Percentiles rank a stretch among this genome's conserved stretches.
Evolutionary conservation across 2,797 vertebrate genomes (phyloP).

Genomic region (Acanthurus lineatus): DNA sequence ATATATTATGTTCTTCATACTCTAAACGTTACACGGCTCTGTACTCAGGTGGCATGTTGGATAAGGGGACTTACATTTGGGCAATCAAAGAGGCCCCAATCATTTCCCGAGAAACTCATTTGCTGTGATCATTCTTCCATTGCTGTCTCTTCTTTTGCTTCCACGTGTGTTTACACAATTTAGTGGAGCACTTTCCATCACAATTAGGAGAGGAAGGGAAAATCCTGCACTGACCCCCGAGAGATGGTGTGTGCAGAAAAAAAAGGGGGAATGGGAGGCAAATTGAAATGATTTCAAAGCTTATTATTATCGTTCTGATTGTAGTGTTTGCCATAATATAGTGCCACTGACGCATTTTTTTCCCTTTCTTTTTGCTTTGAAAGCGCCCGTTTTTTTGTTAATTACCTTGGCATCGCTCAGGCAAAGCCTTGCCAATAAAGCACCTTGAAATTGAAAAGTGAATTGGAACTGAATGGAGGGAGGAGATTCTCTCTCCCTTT

Average conservation of each 20-base stretch:
- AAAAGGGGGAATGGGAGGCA: slow-evolving; percentile 42
- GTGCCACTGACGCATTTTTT: slow-evolving; percentile 44
- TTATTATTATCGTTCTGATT: slow-evolving; percentile 71
- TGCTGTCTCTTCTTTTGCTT: slow-evolving; percentile 61
- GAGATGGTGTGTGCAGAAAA: slow-evolving; percentile 39
- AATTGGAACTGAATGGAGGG: slow-evolving; percentile 83
- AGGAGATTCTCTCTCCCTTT: slow-evolving; percentile 76
- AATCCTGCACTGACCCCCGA: slow-evolving; percentile 51
- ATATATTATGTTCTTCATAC: slow-evolving; percentile 44
- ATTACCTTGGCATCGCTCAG: slow-evolving; percentile 81
- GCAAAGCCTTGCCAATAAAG: slow-evolving; percentile 82
- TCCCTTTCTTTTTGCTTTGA: slow-evolving; percentile 68
- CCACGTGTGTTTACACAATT: slow-evolving; percentile 64
- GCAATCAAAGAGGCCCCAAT: slow-evolving; percentile 55
- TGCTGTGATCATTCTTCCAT: slow-evolving; percentile 69
- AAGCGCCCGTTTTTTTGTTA: slow-evolving; percentile 76
- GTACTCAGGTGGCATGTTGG: slow-evolving; percentile 53
- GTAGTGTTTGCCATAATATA: slow-evolving; percentile 61
- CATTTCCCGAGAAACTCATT: slow-evolving; percentile 65
- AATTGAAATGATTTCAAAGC: slow-evolving; percentile 68
- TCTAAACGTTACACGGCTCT: slow-evolving; percentile 18
- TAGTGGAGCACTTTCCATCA: slow-evolving; percentile 54
- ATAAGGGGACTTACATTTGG: slow-evolving; percentile 49
- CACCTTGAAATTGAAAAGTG: slow-evolving; percentile 89
- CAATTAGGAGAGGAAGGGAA: slow-evolving; percentile 56